Base-by-base conservation (phyloP, 1,140 invertebrate species). In the Nasonia longicornis region DNA sequence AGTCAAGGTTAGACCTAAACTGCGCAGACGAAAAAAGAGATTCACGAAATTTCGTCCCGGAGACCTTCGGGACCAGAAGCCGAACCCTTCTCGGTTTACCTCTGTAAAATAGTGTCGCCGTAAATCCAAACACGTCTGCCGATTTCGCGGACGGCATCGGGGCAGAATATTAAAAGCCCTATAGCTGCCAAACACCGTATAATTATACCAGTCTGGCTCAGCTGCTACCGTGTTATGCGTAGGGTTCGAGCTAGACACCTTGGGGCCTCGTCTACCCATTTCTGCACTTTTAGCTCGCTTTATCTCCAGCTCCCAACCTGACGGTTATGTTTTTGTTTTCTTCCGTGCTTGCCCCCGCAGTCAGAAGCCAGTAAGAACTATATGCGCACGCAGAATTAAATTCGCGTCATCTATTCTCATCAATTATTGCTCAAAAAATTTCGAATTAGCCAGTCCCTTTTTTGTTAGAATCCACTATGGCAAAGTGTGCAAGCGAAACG, bases 1-100 rank as follows among this genome's bases (percentile, higher is more conserved):
- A 52, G 48, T 52, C 48, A 52, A 52, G 48, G 48, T 16, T 14
- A 52, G 48, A 52, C 48, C 48, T 58, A 67, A 29, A 67, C 10
- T 14, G 22, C 66, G 22, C 66, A 67, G 66, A 67, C 66, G 29
- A 67, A 67, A 67, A 67, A 67, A 67, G 66, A 67, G 7, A 31
- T 31, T 16, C 22, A 67, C 22, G 26, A 67, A 26, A 26, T 67
- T 31, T 67, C n/a, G 29, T 67, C 6, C 64, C 31, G 31, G 7
- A 22, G 0, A 3, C 1, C 22, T 66, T 66, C 22, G 45, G 45
- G 10, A 48, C 8, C 48, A 52, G 11, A 20, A 52, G 45, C 45
- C 48, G 14, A 20, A 20, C 48, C 48, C 48, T 52, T 52, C 12
- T 52, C 48, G 48, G 35, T 35, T 31, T 31, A 66, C 4, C 0